Base-by-base conservation (phyloP, 1,140 invertebrate genomes). In the Marisa cornuarietis region DNA sequence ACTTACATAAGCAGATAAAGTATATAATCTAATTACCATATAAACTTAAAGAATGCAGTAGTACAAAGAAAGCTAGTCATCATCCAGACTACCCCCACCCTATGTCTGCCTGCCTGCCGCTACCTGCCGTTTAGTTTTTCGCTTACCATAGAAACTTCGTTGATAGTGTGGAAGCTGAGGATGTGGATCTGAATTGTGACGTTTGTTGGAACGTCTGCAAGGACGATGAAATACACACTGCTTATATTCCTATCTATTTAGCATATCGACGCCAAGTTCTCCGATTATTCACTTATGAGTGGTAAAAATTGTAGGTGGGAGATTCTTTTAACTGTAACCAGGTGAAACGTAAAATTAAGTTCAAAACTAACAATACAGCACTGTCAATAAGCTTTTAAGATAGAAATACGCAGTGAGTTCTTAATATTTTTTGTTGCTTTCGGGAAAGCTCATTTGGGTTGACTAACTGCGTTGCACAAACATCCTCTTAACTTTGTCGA, bases 91-190 rank as follows among this genome's bases (percentile, higher is more conserved):
- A 4, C 31, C n/a, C n/a, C n/a, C n/a, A n/a, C n/a, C n/a, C n/a
- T n/a, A n/a, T n/a, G n/a, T n/a, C 31, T 42, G 31, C 31, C 31
- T 42, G 31, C 31, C 31, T 42, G 31, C 31, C 31, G 6, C 18
- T 63, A 7, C n/a, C 7, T 63, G 62, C 62, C 18, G 62, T n/a
- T 4, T 63, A 20, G 7, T 63, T 63, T 18, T 58, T 58, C 8
- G 61, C 83, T 72, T 68, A 85, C 84, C 84, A 85, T 83, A 42
- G 79, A 79, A 4, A 76, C 72, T 42, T 85, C 84, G 63, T 79
- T 82, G 73, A 85, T 77, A 5, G 84, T 83, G 58, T 85, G 79
- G 26, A 85, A 79, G 61, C 81, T 85, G 75, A 82, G 76, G 75
- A 85, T 79, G 22, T 82, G 78, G 22, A 85, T 81, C 63, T 84